Evolutionary conservation across 2,113 vertebrate genomes (phyloP).

Genomic region (Hippocampus zosterae): DNA sequence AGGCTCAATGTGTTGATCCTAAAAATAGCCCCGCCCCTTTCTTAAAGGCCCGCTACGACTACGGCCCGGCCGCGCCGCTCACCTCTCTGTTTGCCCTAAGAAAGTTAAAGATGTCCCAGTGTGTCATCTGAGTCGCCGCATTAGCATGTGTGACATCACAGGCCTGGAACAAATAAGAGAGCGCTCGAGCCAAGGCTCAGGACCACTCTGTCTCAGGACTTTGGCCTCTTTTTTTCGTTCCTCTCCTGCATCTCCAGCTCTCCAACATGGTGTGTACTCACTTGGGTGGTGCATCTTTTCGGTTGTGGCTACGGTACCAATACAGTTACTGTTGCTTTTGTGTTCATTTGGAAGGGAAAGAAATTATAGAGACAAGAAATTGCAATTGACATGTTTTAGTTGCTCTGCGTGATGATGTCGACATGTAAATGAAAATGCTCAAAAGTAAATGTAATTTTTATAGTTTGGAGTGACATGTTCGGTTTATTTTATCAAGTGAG

Average conservation of each 20-base stretch:
- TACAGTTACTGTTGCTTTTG: conserved; percentile 34
- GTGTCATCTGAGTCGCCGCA: conserved; percentile 76
- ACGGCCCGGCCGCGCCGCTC: conserved; percentile 56
- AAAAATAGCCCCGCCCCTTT: conserved; percentile 82
- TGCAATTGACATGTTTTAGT: neutral
- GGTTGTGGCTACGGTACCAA: conserved; percentile 5
- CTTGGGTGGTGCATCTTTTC: conserved; percentile 46
- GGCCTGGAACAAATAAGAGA: conserved; percentile 81
- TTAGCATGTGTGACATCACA: conserved; percentile 75
- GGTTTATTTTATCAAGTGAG: neutral
- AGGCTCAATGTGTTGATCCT: conserved; percentile 67
- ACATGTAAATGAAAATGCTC: neutral
- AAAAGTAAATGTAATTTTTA: neutral
- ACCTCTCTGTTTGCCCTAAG: conserved; percentile 91
- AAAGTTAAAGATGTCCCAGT: conserved; percentile 86
- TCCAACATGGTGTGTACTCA: conserved; percentile 90
- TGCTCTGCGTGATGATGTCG: neutral
- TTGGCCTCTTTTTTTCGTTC: conserved; percentile 70
- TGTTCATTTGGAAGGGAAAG: conserved; percentile 34
- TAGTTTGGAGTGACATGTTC: neutral
- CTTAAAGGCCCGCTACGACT: conserved; percentile 62
- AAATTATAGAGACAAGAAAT: neutral
- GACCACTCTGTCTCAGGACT: conserved; percentile 85
- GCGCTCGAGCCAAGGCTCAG: conserved; percentile 67
- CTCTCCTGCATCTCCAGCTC: conserved; percentile 69